Evolutionary conservation across 2,888 invertebrate species (phyloP), one percentile per base, ranked within the genome.

Genomic region (Lumbricus terrestris): DNA sequence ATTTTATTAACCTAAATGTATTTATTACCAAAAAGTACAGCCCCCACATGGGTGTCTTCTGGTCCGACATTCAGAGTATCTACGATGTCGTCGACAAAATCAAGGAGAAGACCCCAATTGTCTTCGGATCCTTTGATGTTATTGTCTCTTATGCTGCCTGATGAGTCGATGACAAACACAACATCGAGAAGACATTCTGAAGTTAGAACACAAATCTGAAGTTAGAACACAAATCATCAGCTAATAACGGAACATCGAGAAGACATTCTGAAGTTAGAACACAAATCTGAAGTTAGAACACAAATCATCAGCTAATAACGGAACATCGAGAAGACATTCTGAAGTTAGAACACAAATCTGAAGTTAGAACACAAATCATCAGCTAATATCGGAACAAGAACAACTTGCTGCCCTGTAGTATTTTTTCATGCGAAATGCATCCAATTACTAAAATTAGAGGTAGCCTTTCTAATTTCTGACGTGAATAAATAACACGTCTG

Each of bases 91-190:
- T 82, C 38, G 23, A 92, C 29, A 89, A 92, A 92, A 29, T 54
- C 85, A 37, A 91, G 82, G 18, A 91, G 83, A 34, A 82, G 83
- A 33, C 82, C 88, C 92, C 92, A 92, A 89, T 92, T 92, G 88
- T 89, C 90, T 33, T 33, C 47, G n/a, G n/a, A n/a, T 29, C 88
- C 88, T 3, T 34, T 37, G 34, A 33, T 33, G 33, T 90, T 83
- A 18, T 34, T 89, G 88, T 90, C 90, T 33, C 89, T 40, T 40
- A 90, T 90, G 37, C 82, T 88, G 23, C 91, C 91, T 0, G 91
- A 90, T 33, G 54, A n/a, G 35, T 91, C 91, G 38, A 91, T 82
- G 35, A 90, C 90, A 54, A 91, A 69, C 16, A 82, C 91, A 15
- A 91, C 40, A 82, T 91, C 90, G 40, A 90, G 33, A 29, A 88